Conservation (phyloP, 2,113 vertebrate species). For the Sylvia atricapilla region DNA sequence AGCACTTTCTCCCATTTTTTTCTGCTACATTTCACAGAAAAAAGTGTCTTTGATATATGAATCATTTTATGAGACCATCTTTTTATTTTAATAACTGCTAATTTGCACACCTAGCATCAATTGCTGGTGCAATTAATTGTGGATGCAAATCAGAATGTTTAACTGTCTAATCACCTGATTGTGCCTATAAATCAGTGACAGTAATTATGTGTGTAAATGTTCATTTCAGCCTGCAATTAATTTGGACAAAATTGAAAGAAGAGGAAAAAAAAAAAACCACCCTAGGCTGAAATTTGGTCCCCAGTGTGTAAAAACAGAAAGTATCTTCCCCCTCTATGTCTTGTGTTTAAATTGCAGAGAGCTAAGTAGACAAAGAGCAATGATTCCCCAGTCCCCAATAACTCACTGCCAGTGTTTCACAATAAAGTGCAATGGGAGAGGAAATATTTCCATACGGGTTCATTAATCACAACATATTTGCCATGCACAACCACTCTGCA, state of each 20-base stretch:
- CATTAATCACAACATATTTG: constrained; percentile 61
- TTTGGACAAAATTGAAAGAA: constrained; percentile 38
- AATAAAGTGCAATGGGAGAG: constrained; percentile 52
- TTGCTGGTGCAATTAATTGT: constrained; percentile 42
- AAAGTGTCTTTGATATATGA: constrained; percentile 22
- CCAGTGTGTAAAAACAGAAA: neutral
- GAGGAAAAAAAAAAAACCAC: constrained; percentile 10
- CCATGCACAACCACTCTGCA: constrained; percentile 35
- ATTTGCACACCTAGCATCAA: constrained; percentile 43
- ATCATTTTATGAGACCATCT: constrained; percentile 3
- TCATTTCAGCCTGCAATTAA: constrained; percentile 31
- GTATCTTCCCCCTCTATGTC: neutral
- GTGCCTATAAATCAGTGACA: constrained; percentile 41
- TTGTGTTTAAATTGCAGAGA: neutral
- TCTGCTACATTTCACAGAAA: neutral
- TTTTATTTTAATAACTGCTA: constrained; percentile 49
- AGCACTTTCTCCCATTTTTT: neutral
- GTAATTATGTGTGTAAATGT: constrained; percentile 48
- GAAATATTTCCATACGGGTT: constrained; percentile 56
- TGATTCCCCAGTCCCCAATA: constrained; percentile 43
- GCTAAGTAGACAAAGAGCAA: constrained; percentile 56
- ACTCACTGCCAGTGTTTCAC: constrained; percentile 53
- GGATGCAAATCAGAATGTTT: constrained; percentile 39
- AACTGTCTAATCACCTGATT: constrained; percentile 38
- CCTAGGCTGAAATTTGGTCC: constrained; percentile 9